Evolutionary conservation across 2,113 vertebrate genomes (phyloP).

Genomic region (Ptychochromis oligacanthus): DNA sequence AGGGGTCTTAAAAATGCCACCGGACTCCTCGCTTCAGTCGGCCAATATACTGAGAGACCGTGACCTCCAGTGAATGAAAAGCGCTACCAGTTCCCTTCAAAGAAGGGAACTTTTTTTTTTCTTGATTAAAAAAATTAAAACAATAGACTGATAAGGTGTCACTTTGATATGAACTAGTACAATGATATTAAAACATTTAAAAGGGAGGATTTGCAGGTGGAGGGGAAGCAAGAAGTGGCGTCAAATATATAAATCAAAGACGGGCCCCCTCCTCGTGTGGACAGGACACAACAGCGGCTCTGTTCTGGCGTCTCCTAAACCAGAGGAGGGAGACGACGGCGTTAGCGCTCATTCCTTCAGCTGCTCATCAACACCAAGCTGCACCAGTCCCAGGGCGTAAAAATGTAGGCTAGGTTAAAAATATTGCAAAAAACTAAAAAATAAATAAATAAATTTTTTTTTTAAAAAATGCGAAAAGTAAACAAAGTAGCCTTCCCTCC

Average conservation of each 20-base stretch:
- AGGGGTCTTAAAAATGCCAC: conserved; percentile 55
- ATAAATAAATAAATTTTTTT: background rate
- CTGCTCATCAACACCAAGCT: conserved; percentile 9
- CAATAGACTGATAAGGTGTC: background rate
- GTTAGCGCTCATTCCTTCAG: conserved; percentile 52
- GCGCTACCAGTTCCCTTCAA: conserved; percentile 11
- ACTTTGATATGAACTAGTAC: background rate
- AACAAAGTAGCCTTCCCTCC: conserved; percentile 23
- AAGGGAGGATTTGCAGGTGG: background rate
- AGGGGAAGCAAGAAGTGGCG: background rate
- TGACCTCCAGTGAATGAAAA: conserved; percentile 44
- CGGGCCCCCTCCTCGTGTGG: conserved; percentile 58
- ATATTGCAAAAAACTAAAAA: background rate
- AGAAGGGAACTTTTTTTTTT: background rate
- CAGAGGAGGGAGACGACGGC: conserved; percentile 45
- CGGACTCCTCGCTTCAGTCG: conserved; percentile 39
- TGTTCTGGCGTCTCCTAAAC: conserved; percentile 58
- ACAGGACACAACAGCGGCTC: conserved; percentile 46
- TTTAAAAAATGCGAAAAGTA: background rate
- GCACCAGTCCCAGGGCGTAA: conserved; percentile 26
- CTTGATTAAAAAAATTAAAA: background rate
- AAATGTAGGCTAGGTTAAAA: conserved; percentile 9
- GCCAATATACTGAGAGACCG: conserved; percentile 27
- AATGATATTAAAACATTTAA: conserved; percentile 3
- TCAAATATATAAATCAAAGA: conserved; percentile 39